Evolutionary conservation across 2,888 invertebrate genomes (phyloP), one percentile per base, ranked within the genome.

Genomic region (Ormyrus rosae): DNA sequence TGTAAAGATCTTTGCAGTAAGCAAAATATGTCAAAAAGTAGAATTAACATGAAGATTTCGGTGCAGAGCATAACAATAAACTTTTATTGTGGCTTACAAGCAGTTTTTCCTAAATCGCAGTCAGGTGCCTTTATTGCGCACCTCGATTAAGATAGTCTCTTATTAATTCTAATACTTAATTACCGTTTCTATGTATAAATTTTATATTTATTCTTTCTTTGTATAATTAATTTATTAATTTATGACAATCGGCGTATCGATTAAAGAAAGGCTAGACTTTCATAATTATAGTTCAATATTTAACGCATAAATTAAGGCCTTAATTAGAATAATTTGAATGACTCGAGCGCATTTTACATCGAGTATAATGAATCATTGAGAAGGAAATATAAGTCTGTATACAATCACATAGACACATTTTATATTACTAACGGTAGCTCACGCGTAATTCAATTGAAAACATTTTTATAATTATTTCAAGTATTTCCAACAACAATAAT

Each of bases 401-500:
- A 83, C 84, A 83, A 83, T 83, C 84, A 85, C 85, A 85, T 83
- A 82, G 83, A 84, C 84, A 85, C 85, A 84, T 84, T 84, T 84
- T 84, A 84, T 85, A 86, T 85, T 84, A 84, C 82, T 80, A 82
- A 82, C 82, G 78, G 78, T 78, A 82, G 80, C 76, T 82, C 80
- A 80, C 82, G 80, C 71, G 64, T 78, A 56, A 81, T 81, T 82
- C 64, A 71, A 80, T 82, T 64, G 78, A 63, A 80, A 74, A 82
- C 79, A 82, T 81, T 74, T 65, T 80, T 74, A 82, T 80, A 78
- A 80, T 80, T 71, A 82, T 67, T 46, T 80, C 80, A 82, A 82
- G 61, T 69, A 77, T 70, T 71, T 83, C 76, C 81, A 84, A 85
- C 80, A 84, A 86, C 81, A 88, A 88, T 88, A 88, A 89, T 89